Percentiles rank a stretch among this genome's conserved stretches.
phyloP scores from a whole-genome alignment of 2,888 invertebrate species.

The Gnatocerus cornutus region DNA sequence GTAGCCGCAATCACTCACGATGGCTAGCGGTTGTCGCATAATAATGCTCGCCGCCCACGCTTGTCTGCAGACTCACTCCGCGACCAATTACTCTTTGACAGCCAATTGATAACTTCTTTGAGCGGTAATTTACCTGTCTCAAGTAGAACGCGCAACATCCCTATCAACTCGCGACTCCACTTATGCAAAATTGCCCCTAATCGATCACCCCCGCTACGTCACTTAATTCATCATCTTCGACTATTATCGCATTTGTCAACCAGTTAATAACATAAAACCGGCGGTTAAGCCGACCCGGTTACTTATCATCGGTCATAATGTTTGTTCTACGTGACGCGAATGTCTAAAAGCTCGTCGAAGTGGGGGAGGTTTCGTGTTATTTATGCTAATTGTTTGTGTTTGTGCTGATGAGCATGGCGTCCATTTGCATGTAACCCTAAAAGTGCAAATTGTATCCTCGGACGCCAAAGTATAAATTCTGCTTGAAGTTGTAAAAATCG shows the following conservation, averaged over 20 bases:
- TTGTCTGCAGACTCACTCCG: conserved; percentile 50
- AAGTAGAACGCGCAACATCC: conserved; percentile 41
- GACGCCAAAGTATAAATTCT: conserved; percentile 13
- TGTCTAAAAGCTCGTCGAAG: conserved; percentile 11
- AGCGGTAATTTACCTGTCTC: conserved; percentile 50
- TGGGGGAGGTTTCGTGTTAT: conserved; percentile 28
- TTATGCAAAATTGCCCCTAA: conserved; percentile 36
- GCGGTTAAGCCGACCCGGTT: conserved; percentile 31
- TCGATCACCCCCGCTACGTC: conserved; percentile 35
- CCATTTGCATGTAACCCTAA: conserved; percentile 48
- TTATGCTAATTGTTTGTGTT: conserved; percentile 50
- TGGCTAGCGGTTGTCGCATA: conserved; percentile 43
- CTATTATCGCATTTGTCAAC: conserved; percentile 43
- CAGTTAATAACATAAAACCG: conserved; percentile 40
- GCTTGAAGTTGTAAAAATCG: conserved; percentile 22
- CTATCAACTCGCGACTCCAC: conserved; percentile 24
- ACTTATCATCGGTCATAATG: conserved; percentile 57
- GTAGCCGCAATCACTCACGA: conserved; percentile 39
- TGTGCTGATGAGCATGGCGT: conserved; percentile 42
- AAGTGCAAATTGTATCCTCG: conserved; percentile 44
- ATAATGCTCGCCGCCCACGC: conserved; percentile 46
- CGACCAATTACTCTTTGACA: conserved; percentile 66
- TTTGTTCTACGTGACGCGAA: conserved; percentile 58
- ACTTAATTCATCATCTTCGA: conserved; percentile 39
- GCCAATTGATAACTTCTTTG: conserved; percentile 67